phyloP scores from a whole-genome alignment of 2,888 invertebrate species.

The Mystacides longicornis region DNA sequence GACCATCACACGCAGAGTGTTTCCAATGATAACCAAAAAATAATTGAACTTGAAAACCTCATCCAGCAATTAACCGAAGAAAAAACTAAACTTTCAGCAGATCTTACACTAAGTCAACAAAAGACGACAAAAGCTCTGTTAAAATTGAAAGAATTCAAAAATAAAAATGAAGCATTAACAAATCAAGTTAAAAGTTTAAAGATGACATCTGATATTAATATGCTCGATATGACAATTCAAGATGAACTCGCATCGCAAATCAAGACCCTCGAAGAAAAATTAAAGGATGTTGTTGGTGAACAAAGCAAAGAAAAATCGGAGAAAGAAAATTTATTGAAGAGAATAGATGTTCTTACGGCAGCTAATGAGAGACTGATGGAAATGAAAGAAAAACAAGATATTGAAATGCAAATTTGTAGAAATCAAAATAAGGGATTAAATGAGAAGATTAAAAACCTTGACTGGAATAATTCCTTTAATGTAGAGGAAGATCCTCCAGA shows the following conservation, averaged over 20 bases:
- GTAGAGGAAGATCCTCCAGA: conserved; percentile 30
- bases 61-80: conserved; percentile 53
- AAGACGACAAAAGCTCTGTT: conserved; percentile 74
- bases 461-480: conserved; percentile 38
- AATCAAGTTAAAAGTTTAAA: conserved; percentile 49
- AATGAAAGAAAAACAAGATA: conserved; percentile 74
- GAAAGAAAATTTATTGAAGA: conserved; percentile 59
- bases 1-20: conserved; percentile 31
- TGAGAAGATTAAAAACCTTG: conserved; percentile 53
- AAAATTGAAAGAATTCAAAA: conserved; percentile 78
- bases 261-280: conserved; percentile 54
- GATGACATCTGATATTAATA: conserved; percentile 48
- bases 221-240: conserved; percentile 70
- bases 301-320: conserved; percentile 56
- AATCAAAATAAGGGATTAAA: conserved; percentile 63
- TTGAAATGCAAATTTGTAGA: conserved; percentile 65
- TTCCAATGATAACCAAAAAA: conserved; percentile 30
- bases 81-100: conserved; percentile 50
- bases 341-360: conserved; percentile 64
- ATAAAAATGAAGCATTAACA: conserved; percentile 53
- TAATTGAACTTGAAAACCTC: conserved; percentile 51
- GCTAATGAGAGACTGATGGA: conserved; percentile 73
- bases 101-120: conserved; percentile 56
- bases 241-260: conserved; percentile 71
- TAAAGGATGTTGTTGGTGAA: conserved; percentile 52